Evolutionary conservation across 2,797 vertebrate species (phyloP).

Genomic region (Dicrostonyx torquatus): DNA sequence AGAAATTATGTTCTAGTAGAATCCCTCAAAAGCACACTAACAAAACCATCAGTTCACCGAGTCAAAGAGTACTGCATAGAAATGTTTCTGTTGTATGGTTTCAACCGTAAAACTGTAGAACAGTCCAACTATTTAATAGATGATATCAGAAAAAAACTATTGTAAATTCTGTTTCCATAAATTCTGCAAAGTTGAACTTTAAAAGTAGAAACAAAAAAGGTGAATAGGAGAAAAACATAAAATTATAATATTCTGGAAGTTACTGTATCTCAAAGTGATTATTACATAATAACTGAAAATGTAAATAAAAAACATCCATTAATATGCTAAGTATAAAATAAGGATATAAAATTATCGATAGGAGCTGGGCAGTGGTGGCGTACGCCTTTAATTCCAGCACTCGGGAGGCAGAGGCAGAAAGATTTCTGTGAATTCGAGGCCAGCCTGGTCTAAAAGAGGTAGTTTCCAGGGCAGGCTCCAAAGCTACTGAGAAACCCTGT

Average conservation of each 20-base stretch:
- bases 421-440: too few species aligned
- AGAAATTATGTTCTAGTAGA: slow-evolving; percentile 43
- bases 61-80: slow-evolving; percentile 44
- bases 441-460: too few species aligned
- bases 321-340: slow-evolving; percentile 35
- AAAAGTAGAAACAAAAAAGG: slow-evolving; percentile 85
- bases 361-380: too few species aligned
- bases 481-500: too few species aligned
- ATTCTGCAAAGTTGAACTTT: slow-evolving; percentile 94
- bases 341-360: not conserved
- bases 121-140: slow-evolving; percentile 36
- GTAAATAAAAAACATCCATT: slow-evolving; percentile 7
- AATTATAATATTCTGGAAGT: slow-evolving; percentile 4
- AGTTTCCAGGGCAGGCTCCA: too few species aligned
- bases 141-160: slow-evolving; percentile 91
- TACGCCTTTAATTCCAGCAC: too few species aligned
- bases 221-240: not conserved
- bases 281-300: slow-evolving; percentile 27
- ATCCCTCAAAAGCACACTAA: slow-evolving; percentile 21
- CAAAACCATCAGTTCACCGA: slow-evolving; percentile 33
- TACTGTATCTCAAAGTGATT: slow-evolving; percentile 47
- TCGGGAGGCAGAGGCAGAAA: too few species aligned
- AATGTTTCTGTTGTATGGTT: not conserved
- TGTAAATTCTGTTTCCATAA: slow-evolving; percentile 93
- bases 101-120: slow-evolving; percentile 16